phyloP scores from a whole-genome alignment of 2,797 vertebrate genomes.

The Sebastiscus albofasciatus region DNA sequence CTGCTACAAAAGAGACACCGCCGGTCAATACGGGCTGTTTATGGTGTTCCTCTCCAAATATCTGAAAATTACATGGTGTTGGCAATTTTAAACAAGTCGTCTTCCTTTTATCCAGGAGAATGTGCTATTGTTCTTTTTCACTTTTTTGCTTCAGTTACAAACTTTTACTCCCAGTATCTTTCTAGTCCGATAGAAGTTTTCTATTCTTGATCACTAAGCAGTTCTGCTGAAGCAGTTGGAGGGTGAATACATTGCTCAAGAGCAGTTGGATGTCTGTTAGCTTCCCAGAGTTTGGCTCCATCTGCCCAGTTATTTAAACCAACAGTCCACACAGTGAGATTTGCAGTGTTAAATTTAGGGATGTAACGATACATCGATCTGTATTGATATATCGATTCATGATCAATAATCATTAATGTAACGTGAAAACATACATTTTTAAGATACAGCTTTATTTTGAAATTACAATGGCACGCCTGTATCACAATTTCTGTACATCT shows the following conservation, averaged over 20 bases:
- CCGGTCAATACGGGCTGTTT: constrained; percentile 24
- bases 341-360: rapidly evolving
- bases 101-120: constrained; percentile 2
- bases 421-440: too few relatives aligned
- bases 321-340: background rate
- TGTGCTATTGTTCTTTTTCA: background rate
- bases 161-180: background rate
- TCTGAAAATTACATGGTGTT: constrained; percentile 17
- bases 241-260: background rate
- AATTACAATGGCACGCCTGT: too few relatives aligned
- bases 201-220: background rate
- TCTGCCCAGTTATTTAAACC: background rate
- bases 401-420: too few relatives aligned
- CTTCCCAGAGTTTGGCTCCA: background rate
- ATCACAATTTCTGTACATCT: background rate
- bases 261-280: background rate
- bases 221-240: background rate
- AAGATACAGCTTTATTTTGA: too few relatives aligned
- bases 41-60: constrained; percentile 26
- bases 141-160: background rate
- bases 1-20: constrained; percentile 22
- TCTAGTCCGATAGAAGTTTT: background rate
- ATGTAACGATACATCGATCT: too few relatives aligned
- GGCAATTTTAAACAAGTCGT: constrained; percentile 24
- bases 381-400: too few relatives aligned